Base-by-base conservation (phyloP, 2,888 invertebrate genomes). In the Lasioglossum villosulum region DNA sequence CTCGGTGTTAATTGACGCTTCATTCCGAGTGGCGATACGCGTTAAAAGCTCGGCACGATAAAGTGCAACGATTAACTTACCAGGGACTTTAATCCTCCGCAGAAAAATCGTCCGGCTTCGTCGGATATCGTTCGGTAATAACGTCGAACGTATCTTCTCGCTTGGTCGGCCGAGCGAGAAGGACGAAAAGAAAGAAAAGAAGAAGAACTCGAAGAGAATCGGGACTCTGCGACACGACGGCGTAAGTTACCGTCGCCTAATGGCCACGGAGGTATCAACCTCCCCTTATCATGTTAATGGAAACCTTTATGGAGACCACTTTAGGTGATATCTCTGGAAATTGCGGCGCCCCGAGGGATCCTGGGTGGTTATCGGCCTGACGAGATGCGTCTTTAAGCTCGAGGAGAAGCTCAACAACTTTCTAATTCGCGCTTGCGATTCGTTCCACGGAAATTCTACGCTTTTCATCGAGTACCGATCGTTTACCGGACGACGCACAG, bases 271-370 rank as follows among this genome's bases (percentile, higher is more conserved):
- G 82, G 83, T 80, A 90, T 88, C 87, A 74, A 83, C 70, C 79
- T 73, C 27, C 12, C 48, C 88, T 92, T 92, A 92, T 92, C 92
- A 82, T 73, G 86, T 88, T 92, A 92, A 93, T 92, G 92, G 90
- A 91, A 89, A 89, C 90, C 87, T 90, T 89, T 90, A 90, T 83
- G 89, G 83, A 79, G 78, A 86, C 87, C 91, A 91, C 91, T 92
- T 92, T 90, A 84, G 80, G 80, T 34, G 82, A 78, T 92, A 91
- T 91, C 88, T 90, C 71, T 72, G 75, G 78, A 78, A 81, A 76
- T 83, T 84, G 83, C 82, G 59, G 75, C 80, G 84, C 84, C 75
- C 37, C 74, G 79, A 78, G 75, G 86, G 86, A 87, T 88, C 87
- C 80, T 89, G 90, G 86, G 88, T 89, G 92, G 90, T 81, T 92